Evolutionary conservation across 2,888 invertebrate species (phyloP).

Genomic region (Diploptera punctata): DNA sequence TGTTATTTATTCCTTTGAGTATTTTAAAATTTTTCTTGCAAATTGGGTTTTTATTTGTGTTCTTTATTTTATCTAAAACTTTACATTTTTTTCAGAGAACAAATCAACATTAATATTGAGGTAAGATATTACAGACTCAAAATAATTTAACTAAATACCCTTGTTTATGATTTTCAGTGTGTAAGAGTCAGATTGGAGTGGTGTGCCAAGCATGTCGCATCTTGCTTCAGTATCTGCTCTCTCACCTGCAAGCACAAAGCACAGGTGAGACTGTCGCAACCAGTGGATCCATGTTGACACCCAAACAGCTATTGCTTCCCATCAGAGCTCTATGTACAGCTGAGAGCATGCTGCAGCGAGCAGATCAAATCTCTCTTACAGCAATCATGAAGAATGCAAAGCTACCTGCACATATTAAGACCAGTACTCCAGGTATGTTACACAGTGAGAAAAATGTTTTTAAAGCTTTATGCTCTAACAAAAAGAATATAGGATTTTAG

Average conservation of each 20-base stretch:
- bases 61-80: no score
- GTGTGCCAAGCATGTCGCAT: conserved; percentile 73
- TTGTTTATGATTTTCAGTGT: conserved; percentile 58
- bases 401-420: conserved; percentile 62
- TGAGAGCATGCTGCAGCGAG: conserved; percentile 70
- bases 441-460: no score
- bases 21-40: no score
- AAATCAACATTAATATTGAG: no score
- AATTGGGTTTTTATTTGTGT: no score
- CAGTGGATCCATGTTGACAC: conserved; percentile 51
- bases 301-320: conserved; percentile 68
- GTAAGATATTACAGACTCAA: no score
- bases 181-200: conserved; percentile 69
- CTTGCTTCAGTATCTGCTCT: conserved; percentile 68
- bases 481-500: no score
- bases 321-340: conserved; percentile 77
- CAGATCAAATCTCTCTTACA: conserved; percentile 78
- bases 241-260: conserved; percentile 51
- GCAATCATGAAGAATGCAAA: conserved; percentile 78
- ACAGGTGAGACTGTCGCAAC: conserved; percentile 51
- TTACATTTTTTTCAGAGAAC: no score
- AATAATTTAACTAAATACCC: no score
- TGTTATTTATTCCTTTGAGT: no score
- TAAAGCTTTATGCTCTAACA: no score
- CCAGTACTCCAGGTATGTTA: conserved; percentile 55